phyloP scores from a whole-genome alignment of 2,888 invertebrate genomes.

The Blastobasis adustella region DNA sequence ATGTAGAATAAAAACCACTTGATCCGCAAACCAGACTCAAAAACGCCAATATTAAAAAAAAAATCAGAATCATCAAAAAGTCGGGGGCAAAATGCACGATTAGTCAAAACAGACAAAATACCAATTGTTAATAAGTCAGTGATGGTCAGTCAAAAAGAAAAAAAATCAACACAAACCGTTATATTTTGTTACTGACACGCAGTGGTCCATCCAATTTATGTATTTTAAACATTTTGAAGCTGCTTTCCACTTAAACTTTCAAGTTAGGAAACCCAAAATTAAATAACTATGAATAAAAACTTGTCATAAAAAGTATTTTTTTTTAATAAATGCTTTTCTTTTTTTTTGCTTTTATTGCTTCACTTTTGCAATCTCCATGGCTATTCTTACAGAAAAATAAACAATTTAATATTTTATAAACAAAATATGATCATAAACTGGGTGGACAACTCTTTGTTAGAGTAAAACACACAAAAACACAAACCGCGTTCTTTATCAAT shows the following conservation, averaged over 20 bases:
- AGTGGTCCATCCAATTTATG: conserved; percentile 49
- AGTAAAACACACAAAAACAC: too few relatives aligned
- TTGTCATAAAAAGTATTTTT: conserved; percentile 8
- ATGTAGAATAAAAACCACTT: not conserved
- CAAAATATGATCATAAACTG: too few relatives aligned
- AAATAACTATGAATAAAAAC: not conserved
- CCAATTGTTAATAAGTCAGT: conserved; percentile 8
- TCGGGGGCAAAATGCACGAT: conserved; percentile 18
- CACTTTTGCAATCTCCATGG: too few relatives aligned
- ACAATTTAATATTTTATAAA: too few relatives aligned
- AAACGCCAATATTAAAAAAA: not conserved
- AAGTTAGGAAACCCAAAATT: too few relatives aligned
- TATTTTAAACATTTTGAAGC: not conserved
- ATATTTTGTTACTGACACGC: conserved; percentile 32
- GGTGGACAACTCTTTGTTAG: too few relatives aligned
- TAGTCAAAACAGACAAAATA: conserved; percentile 16
- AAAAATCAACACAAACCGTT: conserved; percentile 15
- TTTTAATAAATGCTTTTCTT: too few relatives aligned
- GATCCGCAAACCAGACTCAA: not conserved
- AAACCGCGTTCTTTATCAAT: too few relatives aligned
- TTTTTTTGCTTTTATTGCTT: too few relatives aligned
- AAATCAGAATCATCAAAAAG: not conserved
- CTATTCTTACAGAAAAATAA: too few relatives aligned
- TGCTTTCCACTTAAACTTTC: too few relatives aligned
- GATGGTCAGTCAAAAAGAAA: not conserved